phyloP scores from a whole-genome alignment of 2,888 invertebrate genomes.

The Polyploca ridens region DNA sequence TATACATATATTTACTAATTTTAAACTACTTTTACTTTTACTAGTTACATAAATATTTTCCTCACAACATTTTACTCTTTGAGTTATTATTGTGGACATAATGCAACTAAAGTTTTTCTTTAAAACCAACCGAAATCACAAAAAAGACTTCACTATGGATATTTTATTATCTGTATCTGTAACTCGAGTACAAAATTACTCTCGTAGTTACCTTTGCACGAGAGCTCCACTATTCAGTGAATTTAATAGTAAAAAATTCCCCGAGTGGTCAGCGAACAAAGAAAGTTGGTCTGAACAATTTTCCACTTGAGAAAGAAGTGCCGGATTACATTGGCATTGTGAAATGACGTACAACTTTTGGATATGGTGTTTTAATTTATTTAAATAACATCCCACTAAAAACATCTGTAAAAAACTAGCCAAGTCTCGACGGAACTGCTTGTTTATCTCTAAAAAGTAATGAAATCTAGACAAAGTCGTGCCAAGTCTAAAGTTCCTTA shows the following conservation, averaged over 20 bases:
- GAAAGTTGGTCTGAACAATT: constrained; percentile 76
- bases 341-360: background rate
- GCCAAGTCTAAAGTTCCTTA: too few species aligned
- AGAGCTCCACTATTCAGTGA: constrained; percentile 44
- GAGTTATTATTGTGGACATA: too few species aligned
- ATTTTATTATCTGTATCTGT: background rate
- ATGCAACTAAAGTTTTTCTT: too few species aligned
- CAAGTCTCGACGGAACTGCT: too few species aligned
- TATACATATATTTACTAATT: too few species aligned
- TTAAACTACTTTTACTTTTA: too few species aligned
- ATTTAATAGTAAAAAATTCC: constrained; percentile 76
- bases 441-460: too few species aligned
- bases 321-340: constrained; percentile 43
- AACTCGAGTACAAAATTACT: constrained; percentile 41
- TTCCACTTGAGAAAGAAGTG: constrained; percentile 74
- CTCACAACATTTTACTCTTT: too few species aligned
- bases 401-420: too few species aligned
- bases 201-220: constrained; percentile 24
- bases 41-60: too few species aligned
- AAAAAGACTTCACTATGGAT: background rate
- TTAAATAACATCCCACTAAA: too few species aligned
- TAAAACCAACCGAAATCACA: background rate
- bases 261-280: constrained; percentile 75
- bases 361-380: background rate
- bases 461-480: too few species aligned